Conservation (phyloP, 2,797 vertebrate genomes). For the Clamator glandarius region DNA sequence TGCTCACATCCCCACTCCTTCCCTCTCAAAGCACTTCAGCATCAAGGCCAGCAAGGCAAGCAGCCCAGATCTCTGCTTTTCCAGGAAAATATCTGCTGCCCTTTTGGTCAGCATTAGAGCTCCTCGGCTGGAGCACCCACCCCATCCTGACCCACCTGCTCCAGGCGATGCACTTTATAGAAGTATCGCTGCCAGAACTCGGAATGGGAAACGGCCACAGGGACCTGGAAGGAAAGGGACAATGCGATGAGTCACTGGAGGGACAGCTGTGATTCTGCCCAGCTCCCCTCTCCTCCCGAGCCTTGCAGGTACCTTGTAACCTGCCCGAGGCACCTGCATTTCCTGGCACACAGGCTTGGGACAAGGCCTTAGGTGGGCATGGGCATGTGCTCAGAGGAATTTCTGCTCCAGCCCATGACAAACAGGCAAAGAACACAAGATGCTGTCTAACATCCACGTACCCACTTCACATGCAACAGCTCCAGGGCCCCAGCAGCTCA, state of each 20-base stretch:
- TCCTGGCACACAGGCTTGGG: neutral
- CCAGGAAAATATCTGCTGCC: neutral
- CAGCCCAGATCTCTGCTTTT: neutral
- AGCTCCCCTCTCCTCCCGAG: neutral
- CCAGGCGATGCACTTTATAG: slow-evolving; percentile 93
- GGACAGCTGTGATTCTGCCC: neutral
- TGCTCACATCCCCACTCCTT: accelerated
- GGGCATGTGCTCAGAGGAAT: neutral
- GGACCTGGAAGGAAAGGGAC: slow-evolving; percentile 6
- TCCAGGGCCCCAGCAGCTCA: neutral
- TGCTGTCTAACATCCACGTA: neutral
- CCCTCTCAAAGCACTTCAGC: neutral
- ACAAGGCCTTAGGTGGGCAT: neutral
- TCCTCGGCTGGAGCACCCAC: neutral
- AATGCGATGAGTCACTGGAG: neutral
- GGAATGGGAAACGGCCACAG: slow-evolving; percentile 86
- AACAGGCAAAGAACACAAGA: neutral
- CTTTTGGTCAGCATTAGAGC: neutral
- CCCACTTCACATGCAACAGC: neutral
- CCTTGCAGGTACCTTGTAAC: neutral
- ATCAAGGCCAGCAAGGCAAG: neutral
- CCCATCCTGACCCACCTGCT: slow-evolving; percentile 82
- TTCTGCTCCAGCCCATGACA: neutral
- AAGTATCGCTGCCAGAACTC: slow-evolving; percentile 99
- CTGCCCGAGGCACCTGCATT: accelerated